Evolutionary conservation across 2,888 invertebrate genomes (phyloP).

Genomic region (Stenotaenia linearis): DNA sequence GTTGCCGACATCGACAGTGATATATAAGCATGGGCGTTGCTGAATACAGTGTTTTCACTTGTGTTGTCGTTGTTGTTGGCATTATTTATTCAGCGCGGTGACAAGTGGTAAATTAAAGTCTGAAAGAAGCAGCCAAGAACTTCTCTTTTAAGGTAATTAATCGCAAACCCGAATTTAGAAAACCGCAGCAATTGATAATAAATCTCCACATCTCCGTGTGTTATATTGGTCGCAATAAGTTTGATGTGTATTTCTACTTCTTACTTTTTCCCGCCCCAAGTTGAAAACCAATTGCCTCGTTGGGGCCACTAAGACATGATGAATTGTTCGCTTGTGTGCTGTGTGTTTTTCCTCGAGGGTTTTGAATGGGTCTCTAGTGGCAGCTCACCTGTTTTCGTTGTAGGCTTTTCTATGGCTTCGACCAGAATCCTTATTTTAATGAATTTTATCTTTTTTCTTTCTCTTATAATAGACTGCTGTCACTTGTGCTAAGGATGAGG

Average conservation of each 20-base stretch:
- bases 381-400: not conserved
- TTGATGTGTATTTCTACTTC: not conserved
- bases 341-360: not conserved
- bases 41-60: not conserved
- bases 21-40: not conserved
- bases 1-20: not conserved
- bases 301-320: constrained; percentile 18
- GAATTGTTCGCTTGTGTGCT: not conserved
- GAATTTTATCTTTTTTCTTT: not conserved
- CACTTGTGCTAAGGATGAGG: constrained; percentile 53
- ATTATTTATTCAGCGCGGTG: not conserved
- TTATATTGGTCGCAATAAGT: not conserved
- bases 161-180: not conserved
- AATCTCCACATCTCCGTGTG: not conserved
- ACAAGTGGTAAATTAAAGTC: not conserved
- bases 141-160: not conserved
- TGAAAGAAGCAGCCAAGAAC: not conserved
- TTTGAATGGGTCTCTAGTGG: not conserved
- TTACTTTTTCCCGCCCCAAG: not conserved
- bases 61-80: not conserved
- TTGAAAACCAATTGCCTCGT: not conserved
- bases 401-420: not conserved
- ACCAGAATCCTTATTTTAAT: not conserved
- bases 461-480: not conserved
- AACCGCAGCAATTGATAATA: too few relatives aligned